A percentile compares a stretch with the other conserved stretches of the same genome.
These are phyloP conservation scores for Scaptomyza tumidula DNA, from an alignment of 2,888 invertebrate genomes.

Conservation along the genomic window DNA sequence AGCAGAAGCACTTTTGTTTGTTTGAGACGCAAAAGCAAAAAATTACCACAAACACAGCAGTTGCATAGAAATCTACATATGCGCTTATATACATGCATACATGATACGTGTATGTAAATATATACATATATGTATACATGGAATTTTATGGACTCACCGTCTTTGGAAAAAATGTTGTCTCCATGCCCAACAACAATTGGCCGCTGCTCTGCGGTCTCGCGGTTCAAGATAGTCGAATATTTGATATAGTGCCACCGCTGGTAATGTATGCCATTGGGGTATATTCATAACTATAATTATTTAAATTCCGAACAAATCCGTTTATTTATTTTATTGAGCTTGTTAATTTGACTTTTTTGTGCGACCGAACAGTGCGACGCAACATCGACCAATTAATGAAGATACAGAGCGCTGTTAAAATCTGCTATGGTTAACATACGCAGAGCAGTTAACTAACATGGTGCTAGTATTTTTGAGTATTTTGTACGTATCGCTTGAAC, in stretches of 20 bases:
- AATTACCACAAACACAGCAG: constrained; percentile 28
- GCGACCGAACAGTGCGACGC: constrained; percentile 58
- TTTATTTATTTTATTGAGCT: constrained; percentile 50
- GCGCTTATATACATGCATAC: background rate
- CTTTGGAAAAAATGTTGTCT: constrained; percentile 85
- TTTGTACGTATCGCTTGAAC: background rate
- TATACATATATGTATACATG: constrained; percentile 14
- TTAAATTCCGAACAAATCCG: constrained; percentile 52
- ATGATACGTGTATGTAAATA: background rate
- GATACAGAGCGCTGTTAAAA: constrained; percentile 42
- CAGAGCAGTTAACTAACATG: constrained; percentile 13
- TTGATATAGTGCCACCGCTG: constrained; percentile 85
- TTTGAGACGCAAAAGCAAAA: constrained; percentile 67
- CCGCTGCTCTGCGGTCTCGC: constrained; percentile 85
- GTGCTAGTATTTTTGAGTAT: constrained; percentile 21
- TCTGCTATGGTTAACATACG: constrained; percentile 3
- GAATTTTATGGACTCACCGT: constrained; percentile 76
- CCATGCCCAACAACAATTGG: constrained; percentile 86
- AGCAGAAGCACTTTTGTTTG: constrained; percentile 45
- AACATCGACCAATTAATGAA: constrained; percentile 58
- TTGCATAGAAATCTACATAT: constrained; percentile 8
- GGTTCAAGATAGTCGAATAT: constrained; percentile 84
- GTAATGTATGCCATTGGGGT: constrained; percentile 83
- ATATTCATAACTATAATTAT: constrained; percentile 70
- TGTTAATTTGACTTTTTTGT: constrained; percentile 51